Base-by-base conservation (phyloP, 2,113 vertebrate genomes). In the Nerophis lumbriciformis region DNA sequence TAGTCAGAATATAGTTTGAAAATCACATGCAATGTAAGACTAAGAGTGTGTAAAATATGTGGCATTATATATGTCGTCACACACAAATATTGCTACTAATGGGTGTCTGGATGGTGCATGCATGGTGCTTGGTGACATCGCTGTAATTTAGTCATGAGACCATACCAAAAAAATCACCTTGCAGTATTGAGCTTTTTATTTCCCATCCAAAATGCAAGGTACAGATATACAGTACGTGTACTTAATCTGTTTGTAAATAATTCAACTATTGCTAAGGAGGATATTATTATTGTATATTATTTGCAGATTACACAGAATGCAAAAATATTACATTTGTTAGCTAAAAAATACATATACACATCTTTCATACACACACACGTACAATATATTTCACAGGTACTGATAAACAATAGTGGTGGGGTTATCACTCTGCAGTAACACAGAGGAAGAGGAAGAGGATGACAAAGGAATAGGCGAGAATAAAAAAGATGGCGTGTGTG, bases 331-430 rank as follows among this genome's bases (percentile, higher is more conserved):
- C 42, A 52, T 45, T 57, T 48, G 68, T 51, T 59, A 60, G 54
- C 63, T 45, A 45, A 45, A 11, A 45, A 45, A 39, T 6, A 6
- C 1, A 21, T 45, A 12, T 72, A 28, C 63, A 71, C 63, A 82
- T 52, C 64, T 75, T 66, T 66, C 71, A 68, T 52, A 62, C 61
- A 48, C 88, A 91, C 91, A 94, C 88, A 92, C 91, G 93, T 92
- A 94, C 93, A 86, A 82, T 66, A 78, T 75, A 87, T 83, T 84
- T 87, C 81, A 83, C 82, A 83, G 82, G 83, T 79, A 84, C 80
- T 73, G 65, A 79, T 83, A 83, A 85, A 86, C 87, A 87, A 84
- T 82, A 69, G 42, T 38, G 67, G 83, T 82, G 84, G 80, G 86
- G 82, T 80, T 82, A 86, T 86, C 75, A 76, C 75, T 82, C 66